Base-by-base conservation (phyloP, 1,140 invertebrate genomes). In the Planococcus citri region DNA sequence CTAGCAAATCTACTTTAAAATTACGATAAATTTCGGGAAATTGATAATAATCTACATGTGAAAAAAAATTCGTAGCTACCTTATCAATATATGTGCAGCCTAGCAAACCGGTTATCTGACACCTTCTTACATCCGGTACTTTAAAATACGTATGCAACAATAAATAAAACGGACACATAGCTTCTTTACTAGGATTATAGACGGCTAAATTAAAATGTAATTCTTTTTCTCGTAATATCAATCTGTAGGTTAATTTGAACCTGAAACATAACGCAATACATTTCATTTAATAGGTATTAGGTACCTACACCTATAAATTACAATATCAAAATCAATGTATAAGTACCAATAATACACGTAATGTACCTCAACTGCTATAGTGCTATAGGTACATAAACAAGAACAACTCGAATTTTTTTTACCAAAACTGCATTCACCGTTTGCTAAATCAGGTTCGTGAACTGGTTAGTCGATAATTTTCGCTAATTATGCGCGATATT, bases 61-160 rank as follows among this genome's bases (percentile, higher is more conserved):
- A 71, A 68, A 70, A 69, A 68, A 70, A 17, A 21, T 25, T 21
- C 12, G 27, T 27, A 68, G 33, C 21, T 76, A 94, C 92, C 87
- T 96, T 96, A 78, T 97, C 94, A 73, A 94, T 87, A 78, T 92
- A 97, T 75, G 88, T 92, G 75, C 92, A 92, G 29, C 91, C 92
- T 75, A 94, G 88, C 74, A 97, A 83, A 33, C 94, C 94, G 57
- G 89, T 91, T 73, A 97, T 90, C 80, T 91, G 89, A 75, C 91
- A 92, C 70, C 91, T 84, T 38, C 89, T 83, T 4, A 97, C 92
- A 79, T 97, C 92, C 61, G 92, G 90, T 73, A 95, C 92, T 83
- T 94, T 94, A 78, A 97, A 92, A 81, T 97, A 97, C 9, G 93
- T 96, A 79, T 97, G 94, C 73, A 97, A 80, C 29, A 97, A 80